Evolutionary conservation across 30 jellyfish, hydroid and myxozoan species (phyloP), one percentile per base, ranked within the genome.

Genomic region (Clytia hemisphaerica): DNA sequence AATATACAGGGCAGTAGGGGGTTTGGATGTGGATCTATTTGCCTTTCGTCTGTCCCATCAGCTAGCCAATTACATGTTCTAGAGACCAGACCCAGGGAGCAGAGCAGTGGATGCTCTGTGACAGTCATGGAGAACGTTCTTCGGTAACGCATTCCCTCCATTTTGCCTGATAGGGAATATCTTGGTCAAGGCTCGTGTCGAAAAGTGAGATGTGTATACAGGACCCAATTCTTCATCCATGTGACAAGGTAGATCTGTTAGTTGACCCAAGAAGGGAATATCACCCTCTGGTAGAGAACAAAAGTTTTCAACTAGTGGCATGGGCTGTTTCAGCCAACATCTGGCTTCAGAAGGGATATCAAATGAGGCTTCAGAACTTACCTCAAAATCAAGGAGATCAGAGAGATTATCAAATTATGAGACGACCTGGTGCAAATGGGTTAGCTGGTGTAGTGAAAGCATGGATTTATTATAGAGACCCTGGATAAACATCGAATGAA

Each of bases 351-450:
- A 65, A 67, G 79, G 79, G 67, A 1, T 67, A 24, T 45, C 67
- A 67, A 45, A 40, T 12, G 45, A 65, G 47, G 79, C 79, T 45
- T 67, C 67, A 47, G 32, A 7, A 3, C 79, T 67, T 67, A 67
- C 47, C 67, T 18, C 47, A 49, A 67, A 67, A 44, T 46, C 79
- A 29, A 67, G 79, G n/a, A n/a, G 51, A 1, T 10, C 67, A 24
- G 79, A 67, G 67, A 67, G 67, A 45, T 44, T 65, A 44, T 44
- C 55, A 65, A 67, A 67, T 67, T 67, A 67, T 67, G 31, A 67
- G 30, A 45, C 79, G 47, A 34, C 36, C 79, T 44, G 67, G 79
- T n/a, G n/a, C n/a, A n/a, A n/a, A n/a, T n/a, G n/a, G n/a, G n/a
- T n/a, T n/a, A n/a, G n/a, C n/a, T n/a, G n/a, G n/a, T n/a, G n/a